phyloP scores from a whole-genome alignment of 2,113 vertebrate genomes.

The Elephantulus edwardii region DNA sequence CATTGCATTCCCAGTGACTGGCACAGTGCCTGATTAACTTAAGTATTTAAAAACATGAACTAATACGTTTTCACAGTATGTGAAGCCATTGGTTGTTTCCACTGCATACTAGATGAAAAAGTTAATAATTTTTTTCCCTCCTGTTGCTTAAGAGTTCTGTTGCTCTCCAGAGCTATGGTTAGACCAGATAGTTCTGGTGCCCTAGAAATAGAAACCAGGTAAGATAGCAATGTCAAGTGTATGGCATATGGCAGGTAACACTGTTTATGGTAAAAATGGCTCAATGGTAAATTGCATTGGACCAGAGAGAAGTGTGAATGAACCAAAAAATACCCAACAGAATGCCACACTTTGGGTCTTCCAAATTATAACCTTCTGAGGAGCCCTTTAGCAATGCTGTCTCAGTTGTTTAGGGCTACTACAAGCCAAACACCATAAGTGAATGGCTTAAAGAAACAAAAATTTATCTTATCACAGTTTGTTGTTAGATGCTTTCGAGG shows the following conservation, averaged over 20 bases:
- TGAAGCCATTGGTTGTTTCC: not conserved
- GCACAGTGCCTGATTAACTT: not conserved
- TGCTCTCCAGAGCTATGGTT: slow-evolving; percentile 63
- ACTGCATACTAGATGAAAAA: not conserved
- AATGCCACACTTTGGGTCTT: not conserved
- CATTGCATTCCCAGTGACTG: not conserved
- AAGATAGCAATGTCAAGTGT: slow-evolving; percentile 49
- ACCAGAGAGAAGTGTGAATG: not conserved
- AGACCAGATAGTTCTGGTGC: slow-evolving; percentile 53
- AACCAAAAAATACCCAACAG: not conserved
- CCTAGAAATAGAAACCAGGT: slow-evolving; percentile 69
- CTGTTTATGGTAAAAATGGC: slow-evolving; percentile 31
- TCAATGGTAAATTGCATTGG: not conserved
- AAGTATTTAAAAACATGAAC: not conserved
- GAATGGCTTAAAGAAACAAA: too few relatives aligned
- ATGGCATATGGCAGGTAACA: slow-evolving; percentile 71
- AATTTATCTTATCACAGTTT: too few relatives aligned
- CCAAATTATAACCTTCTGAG: too few relatives aligned
- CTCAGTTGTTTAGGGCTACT: too few relatives aligned
- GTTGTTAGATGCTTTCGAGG: too few relatives aligned
- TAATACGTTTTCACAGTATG: not conserved
- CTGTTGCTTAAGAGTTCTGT: slow-evolving; percentile 38
- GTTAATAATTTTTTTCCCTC: slow-evolving; percentile 40
- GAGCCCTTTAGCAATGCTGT: too few relatives aligned
- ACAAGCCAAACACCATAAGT: too few relatives aligned